phyloP scores from a whole-genome alignment of 2,113 vertebrate species.

The Ceyx margarethae region DNA sequence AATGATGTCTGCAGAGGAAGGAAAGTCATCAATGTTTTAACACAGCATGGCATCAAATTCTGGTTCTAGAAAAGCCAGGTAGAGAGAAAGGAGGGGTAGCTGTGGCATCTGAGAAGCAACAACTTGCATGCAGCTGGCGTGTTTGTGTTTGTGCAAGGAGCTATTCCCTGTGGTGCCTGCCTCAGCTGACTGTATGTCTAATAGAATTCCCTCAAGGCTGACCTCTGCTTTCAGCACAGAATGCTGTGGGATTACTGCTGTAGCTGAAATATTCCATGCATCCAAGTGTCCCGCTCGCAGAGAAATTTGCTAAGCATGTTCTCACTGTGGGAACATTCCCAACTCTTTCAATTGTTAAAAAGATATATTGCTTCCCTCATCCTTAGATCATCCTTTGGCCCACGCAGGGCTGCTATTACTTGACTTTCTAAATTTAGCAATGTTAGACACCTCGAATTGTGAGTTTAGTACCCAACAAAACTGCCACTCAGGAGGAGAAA shows the following conservation, averaged over 20 bases:
- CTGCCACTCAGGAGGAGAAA: neutral
- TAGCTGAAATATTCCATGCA: slow-evolving; percentile 39
- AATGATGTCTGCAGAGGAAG: neutral
- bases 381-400: slow-evolving; percentile 66
- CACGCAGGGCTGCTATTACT: slow-evolving; percentile 17
- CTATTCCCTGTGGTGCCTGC: slow-evolving; percentile 1
- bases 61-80: neutral
- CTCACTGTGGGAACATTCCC: slow-evolving; percentile 18
- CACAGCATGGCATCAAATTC: neutral
- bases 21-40: neutral
- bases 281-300: neutral
- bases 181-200: slow-evolving; percentile 46
- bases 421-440: slow-evolving; percentile 62
- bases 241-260: neutral
- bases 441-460: slow-evolving; percentile 5
- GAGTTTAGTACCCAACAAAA: neutral
- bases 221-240: slow-evolving; percentile 26
- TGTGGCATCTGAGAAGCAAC: neutral
- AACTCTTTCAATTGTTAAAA: slow-evolving; percentile 57
- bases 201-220: slow-evolving; percentile 34
- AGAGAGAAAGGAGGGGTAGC: neutral
- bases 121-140: neutral
- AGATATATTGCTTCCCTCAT: slow-evolving; percentile 60
- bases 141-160: slow-evolving; percentile 10
- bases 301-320: slow-evolving; percentile 34